Evolutionary conservation across 2,797 vertebrate genomes (phyloP).

Genomic region (Pseudochirops cupreus): DNA sequence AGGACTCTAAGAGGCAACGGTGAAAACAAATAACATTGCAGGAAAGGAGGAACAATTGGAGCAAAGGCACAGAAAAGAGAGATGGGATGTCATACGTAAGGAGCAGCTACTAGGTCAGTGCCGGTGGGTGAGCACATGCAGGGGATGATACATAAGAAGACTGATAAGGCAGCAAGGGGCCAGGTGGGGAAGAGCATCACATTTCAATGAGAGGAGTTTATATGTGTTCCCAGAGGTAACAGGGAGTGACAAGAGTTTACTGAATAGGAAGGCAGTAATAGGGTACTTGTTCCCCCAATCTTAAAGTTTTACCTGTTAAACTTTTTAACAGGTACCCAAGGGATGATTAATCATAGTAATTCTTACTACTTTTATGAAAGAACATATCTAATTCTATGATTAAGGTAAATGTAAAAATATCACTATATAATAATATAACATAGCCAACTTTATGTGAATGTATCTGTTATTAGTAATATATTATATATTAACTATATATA

Average conservation of each 20-base stretch:
- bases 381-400: slow-evolving; percentile 13
- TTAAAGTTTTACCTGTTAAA: not conserved
- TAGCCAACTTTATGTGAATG: slow-evolving; percentile 6
- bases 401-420: slow-evolving; percentile 30
- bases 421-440: slow-evolving; percentile 12
- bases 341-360: not conserved
- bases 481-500: not conserved
- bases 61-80: not conserved
- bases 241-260: not conserved
- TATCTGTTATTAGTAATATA: not conserved
- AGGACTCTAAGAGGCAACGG: not conserved
- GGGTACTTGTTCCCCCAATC: not conserved
- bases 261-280: not conserved
- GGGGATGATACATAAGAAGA: not conserved
- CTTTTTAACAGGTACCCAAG: not conserved
- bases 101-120: not conserved
- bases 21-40: not conserved
- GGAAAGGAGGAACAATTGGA: not conserved
- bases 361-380: slow-evolving; percentile 14
- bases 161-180: not conserved
- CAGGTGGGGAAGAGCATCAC: not conserved
- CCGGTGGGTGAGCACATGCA: fast-evolving
- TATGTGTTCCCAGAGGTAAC: not conserved
- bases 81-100: not conserved
- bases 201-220: not conserved